A percentile compares a stretch with the other conserved stretches of the same genome.
Evolutionary conservation across 2,888 invertebrate genomes (phyloP).

Genomic region (Orthosia incerta): DNA sequence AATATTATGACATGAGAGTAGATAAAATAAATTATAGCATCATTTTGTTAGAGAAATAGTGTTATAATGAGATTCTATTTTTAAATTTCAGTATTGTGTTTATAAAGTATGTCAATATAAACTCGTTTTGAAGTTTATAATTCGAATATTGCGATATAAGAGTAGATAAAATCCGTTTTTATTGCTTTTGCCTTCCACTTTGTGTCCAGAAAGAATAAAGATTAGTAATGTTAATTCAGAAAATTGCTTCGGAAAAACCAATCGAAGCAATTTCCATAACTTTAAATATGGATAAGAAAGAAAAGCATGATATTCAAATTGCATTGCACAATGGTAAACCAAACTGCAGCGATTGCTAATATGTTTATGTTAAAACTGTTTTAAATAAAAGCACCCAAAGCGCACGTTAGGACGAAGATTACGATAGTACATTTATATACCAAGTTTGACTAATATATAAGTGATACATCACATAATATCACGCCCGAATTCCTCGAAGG

Average conservation of each 20-base stretch:
- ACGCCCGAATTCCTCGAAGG: no score
- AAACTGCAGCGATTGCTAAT: slow-evolving; percentile 26
- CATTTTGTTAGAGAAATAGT: no score
- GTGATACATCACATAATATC: not conserved
- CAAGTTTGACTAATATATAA: slow-evolving; percentile 18
- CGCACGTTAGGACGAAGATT: slow-evolving; percentile 22
- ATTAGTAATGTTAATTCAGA: slow-evolving; percentile 18
- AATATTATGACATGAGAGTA: no score
- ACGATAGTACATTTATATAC: slow-evolving; percentile 8
- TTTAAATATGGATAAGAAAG: slow-evolving; percentile 50
- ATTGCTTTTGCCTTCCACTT: no score
- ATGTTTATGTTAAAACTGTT: slow-evolving; percentile 36
- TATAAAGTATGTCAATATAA: no score
- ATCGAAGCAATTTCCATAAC: slow-evolving; percentile 39
- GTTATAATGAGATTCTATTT: no score
- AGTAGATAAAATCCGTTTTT: no score
- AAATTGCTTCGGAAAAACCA: slow-evolving; percentile 20
- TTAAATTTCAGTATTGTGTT: no score
- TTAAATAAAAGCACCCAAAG: slow-evolving; percentile 32
- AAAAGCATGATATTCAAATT: slow-evolving; percentile 39
- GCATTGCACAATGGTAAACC: slow-evolving; percentile 30
- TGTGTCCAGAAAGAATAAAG: not conserved
- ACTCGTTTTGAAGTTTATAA: no score
- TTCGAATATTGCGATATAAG: no score
- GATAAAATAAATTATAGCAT: no score